Evolutionary conservation across 2,888 invertebrate species (phyloP), one percentile per base, ranked within the genome.

Genomic region (Cerceris ruficornis): DNA sequence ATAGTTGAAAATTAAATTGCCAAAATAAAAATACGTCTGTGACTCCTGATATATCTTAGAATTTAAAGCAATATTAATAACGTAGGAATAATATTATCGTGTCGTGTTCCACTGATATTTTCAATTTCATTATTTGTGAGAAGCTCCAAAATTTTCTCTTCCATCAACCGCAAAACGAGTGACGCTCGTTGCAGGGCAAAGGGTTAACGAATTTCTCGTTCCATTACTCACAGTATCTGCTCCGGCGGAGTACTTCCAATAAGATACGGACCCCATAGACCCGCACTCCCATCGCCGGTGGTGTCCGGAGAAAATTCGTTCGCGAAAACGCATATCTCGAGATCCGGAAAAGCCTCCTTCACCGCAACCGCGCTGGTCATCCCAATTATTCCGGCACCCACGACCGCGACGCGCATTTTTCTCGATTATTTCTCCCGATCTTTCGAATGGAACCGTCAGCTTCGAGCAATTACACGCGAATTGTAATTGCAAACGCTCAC

Each of bases 351-450:
- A 82, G 93, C 93, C 86, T 95, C 94, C 88, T 95, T 94, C 54
- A 97, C 94, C 88, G 94, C 94, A 0, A 96, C 90, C 6, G 96
- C 97, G 83, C 95, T 94, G 43, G 95, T 94, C 9, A 96, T 91
- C 0, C 97, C 97, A 64, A 95, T 95, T 0, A 96, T 94, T 2
- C 97, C 97, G 1, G 95, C 96, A 13, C 97, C 97, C 65, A 97
- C 90, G n/a, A 97, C 94, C 39, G 94, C 95, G 80, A 96, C 91
- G 86, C 90, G 86, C 90, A 90, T 91, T 52, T 81, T 77, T 54
- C 13, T 11, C 9, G 14, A 52, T 13, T 52, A 13, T 5, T 52
- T 52, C 7, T 14, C n/a, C 11, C 52, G 7, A 8, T 11, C 11
- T 46, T 46, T 6, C 52, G 14, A 52, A n/a, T n/a, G 7, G 14